Evolutionary conservation across 2,797 vertebrate genomes (phyloP), one percentile per base, ranked within the genome.

Genomic region (Gallirallus australis): DNA sequence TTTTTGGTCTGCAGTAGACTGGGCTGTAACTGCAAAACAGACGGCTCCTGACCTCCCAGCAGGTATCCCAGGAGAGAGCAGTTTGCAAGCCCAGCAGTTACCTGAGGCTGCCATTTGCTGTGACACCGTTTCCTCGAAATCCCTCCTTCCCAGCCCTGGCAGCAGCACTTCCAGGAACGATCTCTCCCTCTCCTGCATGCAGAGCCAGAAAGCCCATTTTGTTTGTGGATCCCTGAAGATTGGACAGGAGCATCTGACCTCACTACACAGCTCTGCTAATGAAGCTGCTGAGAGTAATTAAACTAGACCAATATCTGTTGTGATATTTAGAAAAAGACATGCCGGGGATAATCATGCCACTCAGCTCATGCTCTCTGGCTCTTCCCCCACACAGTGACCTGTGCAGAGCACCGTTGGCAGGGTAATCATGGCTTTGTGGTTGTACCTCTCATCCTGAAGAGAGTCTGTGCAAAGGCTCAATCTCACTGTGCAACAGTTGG

Each of bases 121-220:
- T 57, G 61, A 37, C 80, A 47, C 45, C 0, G 0, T 82, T 93
- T 92, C 86, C 86, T 89, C n/a, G 3, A 85, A 82, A 66, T 91
- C 17, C 71, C 33, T 53, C 48, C 57, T 91, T 24, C 63, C 73
- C 31, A 54, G 20, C 27, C 40, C 14, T 0, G 1, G 50, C 82
- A 91, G 42, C n/a, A 39, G 59, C 82, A 48, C 59, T 96, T 93
- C 89, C 68, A 86, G 91, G 96, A 96, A 70, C 4, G 4, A 10
- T 33, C 42, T 53, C 85, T 82, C 45, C 4, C 0, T 82, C 50
- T 94, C 84, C 69, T 5, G 7, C 61, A 21, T 0, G 1, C 61
- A 72, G 63, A 86, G 30, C 25, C 73, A 88, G 50, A 89, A 78
- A 56, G 19, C 31, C 82, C 56, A 9, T 94, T 94, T 40, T 72